These are phyloP conservation scores for Callaeas wilsoni DNA, from an alignment of 2,113 vertebrate species.

Conservation along the genomic window DNA sequence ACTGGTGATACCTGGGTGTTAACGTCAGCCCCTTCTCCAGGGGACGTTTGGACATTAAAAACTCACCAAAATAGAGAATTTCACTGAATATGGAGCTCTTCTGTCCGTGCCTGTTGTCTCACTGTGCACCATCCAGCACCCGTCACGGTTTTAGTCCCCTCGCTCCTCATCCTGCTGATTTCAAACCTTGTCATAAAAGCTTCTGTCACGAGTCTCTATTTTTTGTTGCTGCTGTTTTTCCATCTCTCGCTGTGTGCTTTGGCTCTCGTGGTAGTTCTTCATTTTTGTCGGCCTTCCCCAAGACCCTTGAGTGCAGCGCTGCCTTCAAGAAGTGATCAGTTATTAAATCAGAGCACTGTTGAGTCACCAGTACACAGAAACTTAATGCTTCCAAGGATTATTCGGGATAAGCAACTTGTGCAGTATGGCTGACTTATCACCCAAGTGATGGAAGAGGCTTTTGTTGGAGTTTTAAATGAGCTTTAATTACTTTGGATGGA, in stretches of 20 bases:
- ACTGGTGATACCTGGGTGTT: background rate
- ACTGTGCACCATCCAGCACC: background rate
- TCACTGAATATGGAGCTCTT: background rate
- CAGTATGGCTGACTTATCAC: background rate
- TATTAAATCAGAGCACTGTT: fast-evolving
- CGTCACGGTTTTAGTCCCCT: background rate
- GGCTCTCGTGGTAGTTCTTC: background rate
- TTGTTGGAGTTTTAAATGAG: background rate
- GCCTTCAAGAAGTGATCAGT: background rate
- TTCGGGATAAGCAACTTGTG: background rate
- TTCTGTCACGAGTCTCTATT: background rate
- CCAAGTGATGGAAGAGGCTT: background rate
- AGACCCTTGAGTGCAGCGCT: fast-evolving
- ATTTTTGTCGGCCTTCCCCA: background rate
- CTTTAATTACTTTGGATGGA: background rate
- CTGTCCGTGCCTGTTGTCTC: conserved; percentile 46
- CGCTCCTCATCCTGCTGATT: background rate
- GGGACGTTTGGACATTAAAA: background rate
- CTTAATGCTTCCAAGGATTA: background rate
- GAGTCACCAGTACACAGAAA: background rate
- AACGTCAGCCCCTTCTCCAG: background rate
- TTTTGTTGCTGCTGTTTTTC: background rate
- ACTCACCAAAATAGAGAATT: background rate
- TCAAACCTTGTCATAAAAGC: background rate
- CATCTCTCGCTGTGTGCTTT: background rate